Percentiles rank a stretch among this genome's conserved stretches.
phyloP scores from a whole-genome alignment of 2,797 vertebrate species.

The Silurus aristotelis region DNA sequence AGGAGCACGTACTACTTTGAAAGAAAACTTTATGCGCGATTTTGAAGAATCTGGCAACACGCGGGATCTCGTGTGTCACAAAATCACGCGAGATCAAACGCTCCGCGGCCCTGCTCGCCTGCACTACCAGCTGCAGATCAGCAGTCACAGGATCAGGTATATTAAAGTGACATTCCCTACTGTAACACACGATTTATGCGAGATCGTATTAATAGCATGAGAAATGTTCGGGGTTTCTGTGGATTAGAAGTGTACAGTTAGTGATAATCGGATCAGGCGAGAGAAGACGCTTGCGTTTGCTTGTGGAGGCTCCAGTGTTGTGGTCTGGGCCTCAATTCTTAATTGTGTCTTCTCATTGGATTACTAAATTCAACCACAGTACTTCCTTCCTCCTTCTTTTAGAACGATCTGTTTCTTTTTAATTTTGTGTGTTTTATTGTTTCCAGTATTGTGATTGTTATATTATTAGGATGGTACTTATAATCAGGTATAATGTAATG shows the following conservation, averaged over 20 bases:
- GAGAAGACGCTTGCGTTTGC: conserved; percentile 16
- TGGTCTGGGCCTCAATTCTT: conserved; percentile 53
- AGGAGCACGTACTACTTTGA: neutral
- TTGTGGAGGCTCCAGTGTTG: conserved; percentile 53
- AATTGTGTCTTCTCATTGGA: conserved; percentile 19
- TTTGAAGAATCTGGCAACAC: conserved; percentile 29
- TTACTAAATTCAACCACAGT: too few species aligned
- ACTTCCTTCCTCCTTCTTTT: too few species aligned
- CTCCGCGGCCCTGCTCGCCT: conserved; percentile 49
- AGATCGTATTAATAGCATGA: neutral
- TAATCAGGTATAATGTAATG: neutral
- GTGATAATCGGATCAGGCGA: neutral
- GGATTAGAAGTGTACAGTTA: too few species aligned
- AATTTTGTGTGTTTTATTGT: neutral
- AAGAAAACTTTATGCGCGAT: neutral
- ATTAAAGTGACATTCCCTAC: neutral
- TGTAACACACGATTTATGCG: neutral
- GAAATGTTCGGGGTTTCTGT: neutral
- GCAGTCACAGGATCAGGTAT: conserved; percentile 46
- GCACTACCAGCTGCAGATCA: conserved; percentile 41
- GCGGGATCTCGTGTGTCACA: conserved; percentile 34
- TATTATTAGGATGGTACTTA: neutral
- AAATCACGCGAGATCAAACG: conserved; percentile 34
- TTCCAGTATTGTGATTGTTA: neutral
- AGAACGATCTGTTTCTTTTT: too few species aligned